A percentile compares a stretch with the other conserved stretches of the same genome.
These are phyloP conservation scores for Zosterops hypoxanthus DNA, from an alignment of 2,113 vertebrate species.

Conservation along the genomic window DNA sequence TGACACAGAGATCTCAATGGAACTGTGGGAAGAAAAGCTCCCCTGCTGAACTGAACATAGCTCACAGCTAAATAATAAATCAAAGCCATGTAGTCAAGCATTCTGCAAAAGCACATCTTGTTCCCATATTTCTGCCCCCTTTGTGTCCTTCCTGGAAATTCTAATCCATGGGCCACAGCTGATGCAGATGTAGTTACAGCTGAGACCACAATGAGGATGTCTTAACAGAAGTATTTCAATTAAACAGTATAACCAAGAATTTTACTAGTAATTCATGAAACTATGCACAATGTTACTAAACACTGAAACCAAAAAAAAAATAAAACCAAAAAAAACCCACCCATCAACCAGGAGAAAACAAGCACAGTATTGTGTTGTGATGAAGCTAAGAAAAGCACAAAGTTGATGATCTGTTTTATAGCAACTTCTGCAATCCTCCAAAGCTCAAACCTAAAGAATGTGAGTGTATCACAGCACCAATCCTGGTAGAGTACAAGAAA, in stretches of 20 bases:
- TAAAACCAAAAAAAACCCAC: neutral
- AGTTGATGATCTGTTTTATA: neutral
- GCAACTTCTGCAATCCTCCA: neutral
- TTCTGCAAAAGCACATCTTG: slow-evolving; percentile 12
- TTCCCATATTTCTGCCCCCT: slow-evolving; percentile 33
- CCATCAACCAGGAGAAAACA: neutral
- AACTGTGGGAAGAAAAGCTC: slow-evolving; percentile 60
- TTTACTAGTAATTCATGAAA: neutral
- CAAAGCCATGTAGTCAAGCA: slow-evolving; percentile 57
- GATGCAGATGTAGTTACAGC: neutral
- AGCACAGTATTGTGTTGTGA: neutral
- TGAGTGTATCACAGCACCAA: neutral
- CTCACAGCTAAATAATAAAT: slow-evolving; percentile 79
- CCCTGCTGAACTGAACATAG: slow-evolving; percentile 73
- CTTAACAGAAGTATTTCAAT: neutral
- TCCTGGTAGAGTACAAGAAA: neutral
- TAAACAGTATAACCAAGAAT: neutral
- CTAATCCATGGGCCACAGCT: neutral
- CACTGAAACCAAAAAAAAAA: neutral
- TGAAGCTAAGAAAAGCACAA: neutral
- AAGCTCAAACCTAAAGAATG: neutral
- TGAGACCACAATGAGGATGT: neutral
- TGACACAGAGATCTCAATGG: slow-evolving; percentile 66
- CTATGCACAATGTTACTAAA: neutral
- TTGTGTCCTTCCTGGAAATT: neutral